Percentiles rank a stretch among this genome's conserved stretches.
Evolutionary conservation across 1,140 invertebrate genomes (phyloP).

Genomic region (Scaptomyza graminum): DNA sequence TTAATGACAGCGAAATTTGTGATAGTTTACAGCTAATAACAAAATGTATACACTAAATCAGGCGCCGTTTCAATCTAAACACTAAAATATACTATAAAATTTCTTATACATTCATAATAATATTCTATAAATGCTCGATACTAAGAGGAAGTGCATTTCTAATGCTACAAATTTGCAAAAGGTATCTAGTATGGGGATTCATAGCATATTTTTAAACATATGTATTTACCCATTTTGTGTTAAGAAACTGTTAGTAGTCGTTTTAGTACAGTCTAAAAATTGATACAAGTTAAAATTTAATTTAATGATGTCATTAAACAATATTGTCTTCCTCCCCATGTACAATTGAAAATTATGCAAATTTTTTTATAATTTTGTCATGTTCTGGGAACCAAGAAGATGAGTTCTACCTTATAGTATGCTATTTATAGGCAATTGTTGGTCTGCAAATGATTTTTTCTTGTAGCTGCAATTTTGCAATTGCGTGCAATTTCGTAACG

Average conservation of each 20-base stretch:
- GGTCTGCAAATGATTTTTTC: conserved; percentile 45
- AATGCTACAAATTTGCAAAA: neutral
- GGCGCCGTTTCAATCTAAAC: too few relatives aligned
- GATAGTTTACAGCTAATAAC: too few relatives aligned
- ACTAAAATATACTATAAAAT: neutral
- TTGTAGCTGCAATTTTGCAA: conserved; percentile 38
- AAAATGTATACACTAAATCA: too few relatives aligned
- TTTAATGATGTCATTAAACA: conserved; percentile 23
- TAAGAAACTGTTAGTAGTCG: conserved; percentile 19
- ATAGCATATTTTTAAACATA: neutral
- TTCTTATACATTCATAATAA: neutral
- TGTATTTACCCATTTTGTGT: conserved; percentile 61
- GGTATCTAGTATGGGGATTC: neutral
- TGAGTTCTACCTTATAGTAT: conserved; percentile 55
- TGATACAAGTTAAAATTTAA: neutral
- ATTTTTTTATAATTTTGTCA: conserved; percentile 38
- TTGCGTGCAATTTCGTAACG: conserved; percentile 64
- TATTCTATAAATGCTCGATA: neutral
- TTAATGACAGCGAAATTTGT: too few relatives aligned
- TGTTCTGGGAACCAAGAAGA: conserved; percentile 46
- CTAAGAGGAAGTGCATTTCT: neutral
- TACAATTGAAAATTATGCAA: conserved; percentile 56
- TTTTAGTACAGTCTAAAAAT: conserved; percentile 25
- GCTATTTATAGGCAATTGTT: conserved; percentile 67
- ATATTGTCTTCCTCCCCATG: neutral